Evolutionary conservation across 1,140 invertebrate genomes (phyloP).

Genomic region (Rhynchophorus ferrugineus): DNA sequence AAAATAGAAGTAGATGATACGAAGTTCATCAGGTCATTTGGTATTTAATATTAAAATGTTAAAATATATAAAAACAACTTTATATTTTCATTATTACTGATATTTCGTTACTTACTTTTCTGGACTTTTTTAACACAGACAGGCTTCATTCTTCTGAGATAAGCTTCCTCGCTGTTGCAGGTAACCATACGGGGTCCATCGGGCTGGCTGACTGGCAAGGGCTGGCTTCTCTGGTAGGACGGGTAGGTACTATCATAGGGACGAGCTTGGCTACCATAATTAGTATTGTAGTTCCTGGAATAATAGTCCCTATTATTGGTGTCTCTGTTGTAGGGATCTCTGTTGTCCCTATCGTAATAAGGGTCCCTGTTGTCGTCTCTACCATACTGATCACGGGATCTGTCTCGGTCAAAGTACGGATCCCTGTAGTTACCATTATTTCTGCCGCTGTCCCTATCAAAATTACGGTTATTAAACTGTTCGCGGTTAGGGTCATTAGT

Average conservation of each 20-base stretch:
- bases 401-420: slow-evolving; percentile 11
- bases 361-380: slow-evolving; percentile 12
- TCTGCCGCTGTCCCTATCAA: slow-evolving; percentile 29
- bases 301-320: slow-evolving; percentile 20
- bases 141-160: slow-evolving; percentile 23
- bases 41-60: too few species aligned
- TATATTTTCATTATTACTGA: too few species aligned
- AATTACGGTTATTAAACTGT: slow-evolving; percentile 6
- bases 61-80: too few species aligned
- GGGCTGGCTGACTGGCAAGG: slow-evolving; percentile 8
- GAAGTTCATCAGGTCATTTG: too few species aligned
- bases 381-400: background rate
- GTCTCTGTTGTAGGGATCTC: slow-evolving; percentile 3
- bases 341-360: background rate
- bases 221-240: slow-evolving; percentile 9
- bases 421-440: slow-evolving; percentile 16
- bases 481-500: slow-evolving; percentile 3
- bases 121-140: slow-evolving; percentile 31
- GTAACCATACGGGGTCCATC: slow-evolving; percentile 14
- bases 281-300: slow-evolving; percentile 21
- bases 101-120: slow-evolving; percentile 31
- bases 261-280: slow-evolving; percentile 13
- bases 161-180: slow-evolving; percentile 25
- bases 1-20: too few species aligned
- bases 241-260: slow-evolving; percentile 19